A percentile compares a stretch with the other conserved stretches of the same genome.
Evolutionary conservation across 2,113 vertebrate species (phyloP).

Genomic region (Ibidorhyncha struthersii): DNA sequence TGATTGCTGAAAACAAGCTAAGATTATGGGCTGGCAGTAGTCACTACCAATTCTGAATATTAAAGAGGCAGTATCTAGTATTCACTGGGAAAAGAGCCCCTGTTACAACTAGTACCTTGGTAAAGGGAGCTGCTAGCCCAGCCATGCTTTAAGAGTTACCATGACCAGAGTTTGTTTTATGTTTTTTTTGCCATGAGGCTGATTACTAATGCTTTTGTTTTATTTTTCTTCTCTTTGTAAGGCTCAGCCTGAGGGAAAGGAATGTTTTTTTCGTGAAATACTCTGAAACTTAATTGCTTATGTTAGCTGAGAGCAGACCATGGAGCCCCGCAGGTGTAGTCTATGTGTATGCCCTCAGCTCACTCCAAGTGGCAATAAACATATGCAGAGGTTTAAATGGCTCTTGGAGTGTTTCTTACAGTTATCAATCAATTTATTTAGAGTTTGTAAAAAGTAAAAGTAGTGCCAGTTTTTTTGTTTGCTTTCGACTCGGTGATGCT

Average conservation of each 20-base stretch:
- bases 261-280: not conserved
- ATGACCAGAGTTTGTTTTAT: not conserved
- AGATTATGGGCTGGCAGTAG: constrained; percentile 1
- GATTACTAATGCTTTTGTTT: not conserved
- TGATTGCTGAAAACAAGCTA: constrained; percentile 31
- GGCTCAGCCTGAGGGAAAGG: not conserved
- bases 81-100: not conserved
- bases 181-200: not conserved
- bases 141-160: not conserved
- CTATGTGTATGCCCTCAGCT: not conserved
- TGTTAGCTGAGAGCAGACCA: not conserved
- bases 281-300: not conserved
- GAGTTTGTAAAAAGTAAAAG: not conserved
- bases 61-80: not conserved
- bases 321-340: not conserved
- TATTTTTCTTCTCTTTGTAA: not conserved
- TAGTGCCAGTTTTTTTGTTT: not conserved
- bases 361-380: not conserved
- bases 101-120: not conserved
- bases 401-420: not conserved
- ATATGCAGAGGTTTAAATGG: not conserved
- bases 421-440: not conserved
- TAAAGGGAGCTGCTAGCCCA: not conserved
- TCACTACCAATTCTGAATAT: not conserved
- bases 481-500: not conserved